These are phyloP conservation scores for Ciconia nigra DNA, from an alignment of 2,797 vertebrate genomes.

Conservation along the genomic window DNA sequence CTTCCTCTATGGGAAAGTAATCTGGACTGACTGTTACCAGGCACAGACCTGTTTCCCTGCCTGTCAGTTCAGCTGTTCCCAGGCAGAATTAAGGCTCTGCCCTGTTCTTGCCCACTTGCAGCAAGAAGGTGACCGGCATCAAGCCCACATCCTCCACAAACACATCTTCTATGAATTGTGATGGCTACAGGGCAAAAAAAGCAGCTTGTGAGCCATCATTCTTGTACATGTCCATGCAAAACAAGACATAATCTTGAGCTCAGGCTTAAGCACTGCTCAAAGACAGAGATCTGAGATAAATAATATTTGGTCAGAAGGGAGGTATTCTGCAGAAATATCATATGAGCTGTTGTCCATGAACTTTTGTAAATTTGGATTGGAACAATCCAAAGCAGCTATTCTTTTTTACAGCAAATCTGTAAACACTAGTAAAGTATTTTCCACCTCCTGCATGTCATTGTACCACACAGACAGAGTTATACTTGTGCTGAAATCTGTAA, in stretches of 20 bases:
- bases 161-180: background rate
- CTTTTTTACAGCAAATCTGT: background rate
- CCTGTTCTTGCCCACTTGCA: background rate
- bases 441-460: background rate
- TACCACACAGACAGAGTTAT: background rate
- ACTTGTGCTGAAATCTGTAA: background rate
- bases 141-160: background rate
- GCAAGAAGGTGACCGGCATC: background rate
- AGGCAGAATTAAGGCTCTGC: background rate
- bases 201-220: background rate
- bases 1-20: background rate
- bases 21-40: background rate
- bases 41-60: background rate
- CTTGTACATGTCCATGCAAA: background rate
- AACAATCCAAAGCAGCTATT: background rate
- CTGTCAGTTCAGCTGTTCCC: background rate
- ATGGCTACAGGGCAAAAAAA: background rate
- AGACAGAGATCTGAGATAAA: fast-evolving
- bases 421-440: background rate
- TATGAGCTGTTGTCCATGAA: background rate
- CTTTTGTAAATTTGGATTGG: background rate
- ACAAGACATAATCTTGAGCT: background rate
- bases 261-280: background rate
- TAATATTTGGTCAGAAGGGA: background rate
- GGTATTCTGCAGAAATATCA: background rate